These are phyloP conservation scores for Psittacula derbiana DNA, from an alignment of 2,797 vertebrate species.

Conservation along the genomic window DNA sequence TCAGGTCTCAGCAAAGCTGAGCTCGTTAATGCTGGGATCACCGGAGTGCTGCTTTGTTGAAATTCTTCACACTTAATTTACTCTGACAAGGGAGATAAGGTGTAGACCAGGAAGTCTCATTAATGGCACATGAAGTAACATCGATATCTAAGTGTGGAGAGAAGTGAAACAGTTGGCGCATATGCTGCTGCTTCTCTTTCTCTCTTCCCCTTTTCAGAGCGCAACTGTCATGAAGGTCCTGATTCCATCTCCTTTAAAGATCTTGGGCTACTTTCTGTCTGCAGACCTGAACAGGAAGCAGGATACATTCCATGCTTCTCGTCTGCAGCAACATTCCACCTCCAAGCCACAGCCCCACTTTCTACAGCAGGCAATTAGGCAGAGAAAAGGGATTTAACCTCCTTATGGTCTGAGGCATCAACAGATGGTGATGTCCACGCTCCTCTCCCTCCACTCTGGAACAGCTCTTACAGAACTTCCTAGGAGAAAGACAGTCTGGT, in stretches of 20 bases:
- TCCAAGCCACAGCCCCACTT: not conserved
- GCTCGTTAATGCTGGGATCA: not conserved
- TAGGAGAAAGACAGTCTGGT: not conserved
- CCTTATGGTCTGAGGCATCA: not conserved
- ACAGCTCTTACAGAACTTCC: not conserved
- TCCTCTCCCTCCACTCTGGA: not conserved
- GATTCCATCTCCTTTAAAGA: not conserved
- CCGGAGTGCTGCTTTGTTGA: not conserved
- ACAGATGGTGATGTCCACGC: not conserved
- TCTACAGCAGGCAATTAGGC: not conserved
- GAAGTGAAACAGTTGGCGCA: not conserved
- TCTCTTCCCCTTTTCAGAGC: not conserved
- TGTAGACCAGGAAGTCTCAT: conserved; percentile 42
- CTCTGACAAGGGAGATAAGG: conserved; percentile 42
- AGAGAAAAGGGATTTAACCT: not conserved
- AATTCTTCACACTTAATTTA: conserved; percentile 26
- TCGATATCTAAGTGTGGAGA: not conserved
- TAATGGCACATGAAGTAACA: conserved; percentile 4
- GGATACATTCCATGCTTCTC: not conserved
- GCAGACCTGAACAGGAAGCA: not conserved
- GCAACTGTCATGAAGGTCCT: not conserved
- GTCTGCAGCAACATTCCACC: not conserved
- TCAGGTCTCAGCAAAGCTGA: not conserved
- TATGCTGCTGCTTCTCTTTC: not conserved
- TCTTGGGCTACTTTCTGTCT: not conserved